Percentiles rank a stretch among this genome's conserved stretches.
Conservation (phyloP, 2,888 invertebrate genomes). For the Drosophila merina region DNA sequence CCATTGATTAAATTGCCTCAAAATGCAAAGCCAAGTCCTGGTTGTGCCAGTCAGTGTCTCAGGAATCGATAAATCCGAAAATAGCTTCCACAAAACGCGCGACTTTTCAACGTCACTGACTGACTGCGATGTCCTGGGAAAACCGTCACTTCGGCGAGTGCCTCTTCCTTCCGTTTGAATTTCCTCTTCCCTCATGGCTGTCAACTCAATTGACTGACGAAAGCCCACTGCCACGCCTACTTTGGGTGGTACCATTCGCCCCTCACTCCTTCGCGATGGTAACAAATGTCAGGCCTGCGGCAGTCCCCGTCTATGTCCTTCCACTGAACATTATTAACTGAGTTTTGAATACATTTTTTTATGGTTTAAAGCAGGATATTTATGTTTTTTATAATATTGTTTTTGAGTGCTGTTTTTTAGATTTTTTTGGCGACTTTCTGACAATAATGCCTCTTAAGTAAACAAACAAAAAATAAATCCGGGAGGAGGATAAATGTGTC, state of each 20-base stretch:
- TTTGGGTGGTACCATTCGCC: neutral
- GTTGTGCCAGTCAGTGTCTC: no score
- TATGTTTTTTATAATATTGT: neutral
- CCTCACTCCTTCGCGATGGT: slow-evolving; percentile 32
- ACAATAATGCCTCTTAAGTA: slow-evolving; percentile 53
- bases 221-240: slow-evolving; percentile 20
- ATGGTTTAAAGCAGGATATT: neutral
- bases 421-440: slow-evolving; percentile 25
- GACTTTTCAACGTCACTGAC: slow-evolving; percentile 57
- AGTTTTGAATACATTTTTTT: neutral
- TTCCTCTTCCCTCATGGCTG: slow-evolving; percentile 35
- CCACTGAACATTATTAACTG: slow-evolving; percentile 1
- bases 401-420: neutral
- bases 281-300: slow-evolving; percentile 57
- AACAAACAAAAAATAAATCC: slow-evolving; percentile 44
- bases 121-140: slow-evolving; percentile 17
- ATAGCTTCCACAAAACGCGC: slow-evolving; percentile 62
- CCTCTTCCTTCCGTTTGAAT: slow-evolving; percentile 46
- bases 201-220: slow-evolving; percentile 33
- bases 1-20: slow-evolving; percentile 36
- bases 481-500: slow-evolving; percentile 39
- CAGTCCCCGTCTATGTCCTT: slow-evolving; percentile 19
- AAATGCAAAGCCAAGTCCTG: slow-evolving; percentile 10
- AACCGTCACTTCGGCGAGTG: slow-evolving; percentile 51
- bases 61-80: slow-evolving; percentile 66